These are phyloP conservation scores for Calameuta filiformis DNA, from an alignment of 2,888 invertebrate genomes.

Conservation along the genomic window DNA sequence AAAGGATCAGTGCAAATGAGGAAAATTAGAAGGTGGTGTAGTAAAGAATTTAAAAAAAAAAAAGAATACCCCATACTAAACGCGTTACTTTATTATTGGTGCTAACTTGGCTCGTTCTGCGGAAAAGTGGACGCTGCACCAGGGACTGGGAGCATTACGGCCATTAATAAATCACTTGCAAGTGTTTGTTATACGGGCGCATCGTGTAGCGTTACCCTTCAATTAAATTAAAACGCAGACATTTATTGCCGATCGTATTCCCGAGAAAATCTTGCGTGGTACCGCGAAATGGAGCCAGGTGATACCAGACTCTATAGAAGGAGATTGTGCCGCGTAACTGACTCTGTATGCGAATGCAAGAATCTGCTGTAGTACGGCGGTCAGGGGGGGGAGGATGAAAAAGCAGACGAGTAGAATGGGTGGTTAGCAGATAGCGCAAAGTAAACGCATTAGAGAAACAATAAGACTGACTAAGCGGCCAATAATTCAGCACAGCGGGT, in stretches of 20 bases:
- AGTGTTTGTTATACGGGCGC: slow-evolving; percentile 32
- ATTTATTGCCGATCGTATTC: slow-evolving; percentile 32
- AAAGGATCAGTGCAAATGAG: neutral
- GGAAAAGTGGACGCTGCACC: slow-evolving; percentile 29
- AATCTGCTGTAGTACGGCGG: neutral
- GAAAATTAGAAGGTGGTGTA: neutral
- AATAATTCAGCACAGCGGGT: neutral
- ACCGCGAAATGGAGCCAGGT: neutral
- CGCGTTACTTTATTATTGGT: slow-evolving; percentile 47
- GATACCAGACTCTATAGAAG: neutral
- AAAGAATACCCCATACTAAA: neutral
- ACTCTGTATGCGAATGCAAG: neutral
- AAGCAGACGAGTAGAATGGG: neutral
- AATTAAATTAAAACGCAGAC: slow-evolving; percentile 32
- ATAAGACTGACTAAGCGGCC: neutral
- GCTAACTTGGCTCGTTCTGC: slow-evolving; percentile 28
- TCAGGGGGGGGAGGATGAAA: neutral
- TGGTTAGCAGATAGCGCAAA: neutral
- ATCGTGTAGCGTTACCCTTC: slow-evolving; percentile 23
- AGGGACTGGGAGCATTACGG: slow-evolving; percentile 40
- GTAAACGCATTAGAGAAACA: neutral
- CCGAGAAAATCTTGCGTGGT: neutral
- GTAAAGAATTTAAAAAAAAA: neutral
- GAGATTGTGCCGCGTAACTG: neutral
- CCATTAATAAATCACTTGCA: slow-evolving; percentile 54